These are phyloP conservation scores for Isoperla grammatica DNA, from an alignment of 2,888 invertebrate species.

Conservation along the genomic window DNA sequence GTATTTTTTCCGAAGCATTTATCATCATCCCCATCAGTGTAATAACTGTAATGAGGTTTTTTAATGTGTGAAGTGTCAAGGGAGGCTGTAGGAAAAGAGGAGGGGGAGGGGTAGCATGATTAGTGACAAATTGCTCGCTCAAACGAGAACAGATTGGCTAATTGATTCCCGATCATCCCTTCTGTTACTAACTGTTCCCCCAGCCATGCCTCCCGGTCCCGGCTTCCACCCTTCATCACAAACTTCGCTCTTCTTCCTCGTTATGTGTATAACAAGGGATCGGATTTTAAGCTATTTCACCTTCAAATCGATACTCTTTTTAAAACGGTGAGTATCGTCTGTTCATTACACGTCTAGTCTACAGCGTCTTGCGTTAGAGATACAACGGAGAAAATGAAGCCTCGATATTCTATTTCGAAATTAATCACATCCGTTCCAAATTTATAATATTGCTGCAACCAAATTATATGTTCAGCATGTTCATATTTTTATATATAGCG, in stretches of 20 bases:
- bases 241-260: not conserved
- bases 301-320: not conserved
- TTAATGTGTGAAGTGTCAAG: no score
- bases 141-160: slow-evolving; percentile 20
- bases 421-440: no score
- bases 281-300: not conserved
- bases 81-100: not conserved
- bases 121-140: slow-evolving; percentile 16
- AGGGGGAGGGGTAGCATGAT: not conserved
- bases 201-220: slow-evolving; percentile 15
- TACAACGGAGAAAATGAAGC: no score
- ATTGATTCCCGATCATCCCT: slow-evolving; percentile 24
- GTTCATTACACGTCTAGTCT: no score
- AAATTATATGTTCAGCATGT: no score
- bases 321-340: not conserved
- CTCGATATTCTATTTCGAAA: no score
- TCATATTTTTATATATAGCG: no score
- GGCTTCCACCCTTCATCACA: slow-evolving; percentile 16
- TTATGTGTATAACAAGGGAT: slow-evolving; percentile 8
- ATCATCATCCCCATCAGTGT: no score
- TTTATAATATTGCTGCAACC: no score
- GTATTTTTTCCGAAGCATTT: no score
- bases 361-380: no score
- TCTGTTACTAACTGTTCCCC: slow-evolving; percentile 1
- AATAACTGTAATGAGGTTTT: no score